phyloP scores from a whole-genome alignment of 2,113 vertebrate genomes.

The Mustela nigripes region DNA sequence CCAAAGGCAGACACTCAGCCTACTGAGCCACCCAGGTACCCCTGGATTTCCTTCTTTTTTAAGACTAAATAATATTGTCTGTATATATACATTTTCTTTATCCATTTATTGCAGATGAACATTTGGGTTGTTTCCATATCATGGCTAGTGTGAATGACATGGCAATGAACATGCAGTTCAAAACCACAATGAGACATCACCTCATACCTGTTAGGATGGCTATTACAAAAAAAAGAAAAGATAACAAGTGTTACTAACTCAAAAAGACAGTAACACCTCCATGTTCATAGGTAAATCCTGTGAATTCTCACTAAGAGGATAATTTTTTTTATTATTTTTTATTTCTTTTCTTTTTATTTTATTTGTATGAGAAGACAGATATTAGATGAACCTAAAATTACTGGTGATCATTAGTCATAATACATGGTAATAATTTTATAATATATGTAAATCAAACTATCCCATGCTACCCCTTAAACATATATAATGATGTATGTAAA shows the following conservation, averaged over 20 bases:
- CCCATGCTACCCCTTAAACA: not conserved
- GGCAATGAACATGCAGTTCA: not conserved
- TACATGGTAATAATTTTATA: not conserved
- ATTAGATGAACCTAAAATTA: not conserved
- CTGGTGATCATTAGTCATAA: not conserved
- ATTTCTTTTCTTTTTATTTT: not conserved
- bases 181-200: not conserved
- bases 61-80: not conserved
- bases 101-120: not conserved
- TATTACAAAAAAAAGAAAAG: not conserved
- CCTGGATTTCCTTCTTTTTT: not conserved
- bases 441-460: not conserved
- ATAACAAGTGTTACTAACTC: not conserved
- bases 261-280: not conserved
- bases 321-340: not conserved
- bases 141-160: not conserved
- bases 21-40: no score
- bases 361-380: not conserved
- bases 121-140: not conserved
- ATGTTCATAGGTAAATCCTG: not conserved
- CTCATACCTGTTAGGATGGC: not conserved
- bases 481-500: not conserved
- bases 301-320: not conserved
- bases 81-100: not conserved
- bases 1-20: no score